Conservation (phyloP, 2,888 invertebrate species). For the Byasa hedistus region DNA sequence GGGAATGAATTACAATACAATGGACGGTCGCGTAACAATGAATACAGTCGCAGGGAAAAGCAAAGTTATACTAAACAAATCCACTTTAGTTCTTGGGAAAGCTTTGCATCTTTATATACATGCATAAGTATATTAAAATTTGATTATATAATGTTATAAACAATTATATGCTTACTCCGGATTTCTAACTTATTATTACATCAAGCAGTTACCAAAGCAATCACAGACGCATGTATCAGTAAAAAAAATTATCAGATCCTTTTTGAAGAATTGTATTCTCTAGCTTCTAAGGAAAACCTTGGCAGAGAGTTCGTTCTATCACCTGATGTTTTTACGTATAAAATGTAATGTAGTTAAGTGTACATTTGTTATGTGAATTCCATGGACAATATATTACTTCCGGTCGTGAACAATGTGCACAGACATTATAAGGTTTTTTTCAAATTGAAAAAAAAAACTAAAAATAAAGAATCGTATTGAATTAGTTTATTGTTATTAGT, state of each 20-base stretch:
- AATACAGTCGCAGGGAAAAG: conserved; percentile 12
- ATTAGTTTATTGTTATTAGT: too few species aligned
- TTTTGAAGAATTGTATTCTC: too few species aligned
- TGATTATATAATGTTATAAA: background rate
- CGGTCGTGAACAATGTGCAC: conserved; percentile 1
- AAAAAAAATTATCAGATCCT: too few species aligned
- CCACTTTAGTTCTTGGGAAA: background rate
- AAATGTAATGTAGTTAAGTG: conserved; percentile 8
- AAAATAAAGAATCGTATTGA: too few species aligned
- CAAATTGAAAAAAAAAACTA: background rate
- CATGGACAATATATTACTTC: conserved; percentile 18
- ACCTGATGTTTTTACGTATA: background rate
- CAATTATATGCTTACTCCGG: background rate
- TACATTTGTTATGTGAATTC: conserved; percentile 21
- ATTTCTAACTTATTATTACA: background rate
- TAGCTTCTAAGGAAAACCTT: too few species aligned
- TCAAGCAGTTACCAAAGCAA: too few species aligned
- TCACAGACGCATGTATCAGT: too few species aligned
- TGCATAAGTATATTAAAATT: too few species aligned
- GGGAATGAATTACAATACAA: conserved; percentile 27
- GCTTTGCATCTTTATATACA: background rate
- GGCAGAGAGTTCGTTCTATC: too few species aligned
- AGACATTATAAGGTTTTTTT: background rate
- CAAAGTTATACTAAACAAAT: background rate
- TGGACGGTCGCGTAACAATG: conserved; percentile 18